These are phyloP conservation scores for Copsychus sechellarum DNA, from an alignment of 2,113 vertebrate species.

Conservation along the genomic window DNA sequence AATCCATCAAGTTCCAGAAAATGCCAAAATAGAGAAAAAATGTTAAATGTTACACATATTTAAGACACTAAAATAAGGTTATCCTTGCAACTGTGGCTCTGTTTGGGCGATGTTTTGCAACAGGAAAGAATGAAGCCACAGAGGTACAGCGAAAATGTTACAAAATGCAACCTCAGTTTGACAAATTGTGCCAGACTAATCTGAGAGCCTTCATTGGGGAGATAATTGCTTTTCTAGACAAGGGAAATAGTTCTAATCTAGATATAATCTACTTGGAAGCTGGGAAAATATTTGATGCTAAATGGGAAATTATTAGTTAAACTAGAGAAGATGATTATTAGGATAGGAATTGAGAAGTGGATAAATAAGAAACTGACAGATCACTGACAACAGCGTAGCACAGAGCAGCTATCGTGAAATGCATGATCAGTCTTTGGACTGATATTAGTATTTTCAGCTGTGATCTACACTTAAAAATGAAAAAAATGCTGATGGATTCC, in stretches of 20 bases:
- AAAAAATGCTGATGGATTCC: not conserved
- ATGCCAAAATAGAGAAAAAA: not conserved
- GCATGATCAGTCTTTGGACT: not conserved
- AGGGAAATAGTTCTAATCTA: not conserved
- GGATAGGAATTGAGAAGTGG: not conserved
- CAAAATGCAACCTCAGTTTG: not conserved
- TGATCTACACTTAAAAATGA: not conserved
- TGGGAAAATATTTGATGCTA: not conserved
- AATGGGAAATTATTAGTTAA: conserved; percentile 8
- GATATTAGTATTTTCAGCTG: not conserved
- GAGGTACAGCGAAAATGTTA: not conserved
- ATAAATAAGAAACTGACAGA: not conserved
- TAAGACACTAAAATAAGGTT: not conserved
- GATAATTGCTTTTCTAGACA: conserved; percentile 33
- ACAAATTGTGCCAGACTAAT: not conserved
- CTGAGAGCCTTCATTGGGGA: not conserved
- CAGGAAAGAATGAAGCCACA: not conserved
- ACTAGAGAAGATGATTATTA: not conserved
- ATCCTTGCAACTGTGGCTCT: not conserved
- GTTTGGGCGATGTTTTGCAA: not conserved
- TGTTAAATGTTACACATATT: not conserved
- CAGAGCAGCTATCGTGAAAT: not conserved
- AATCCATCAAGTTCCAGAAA: not conserved
- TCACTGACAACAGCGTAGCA: not conserved
- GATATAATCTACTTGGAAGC: not conserved